Conservation (phyloP, 2,888 invertebrate genomes). For the Argyresthia albistria region DNA sequence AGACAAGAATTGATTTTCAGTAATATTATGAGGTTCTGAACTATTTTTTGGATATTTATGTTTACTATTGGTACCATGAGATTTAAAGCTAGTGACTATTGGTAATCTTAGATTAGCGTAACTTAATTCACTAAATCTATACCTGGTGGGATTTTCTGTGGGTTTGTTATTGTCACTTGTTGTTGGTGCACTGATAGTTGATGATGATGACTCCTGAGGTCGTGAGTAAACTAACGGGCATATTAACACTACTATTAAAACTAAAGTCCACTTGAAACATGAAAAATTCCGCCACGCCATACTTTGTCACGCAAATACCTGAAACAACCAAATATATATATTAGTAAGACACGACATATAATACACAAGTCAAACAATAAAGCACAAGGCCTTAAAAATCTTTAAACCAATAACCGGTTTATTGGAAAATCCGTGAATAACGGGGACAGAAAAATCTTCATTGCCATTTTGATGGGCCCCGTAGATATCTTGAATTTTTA, state of each 20-base stretch:
- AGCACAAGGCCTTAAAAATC: too few species aligned
- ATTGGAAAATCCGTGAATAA: too few species aligned
- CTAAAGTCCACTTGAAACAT: conserved; percentile 56
- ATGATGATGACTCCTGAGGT: conserved; percentile 38
- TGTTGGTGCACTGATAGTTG: conserved; percentile 16
- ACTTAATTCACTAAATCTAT: conserved; percentile 21
- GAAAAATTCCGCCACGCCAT: conserved; percentile 61
- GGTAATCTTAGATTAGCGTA: conserved; percentile 22
- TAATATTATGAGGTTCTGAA: conserved; percentile 2
- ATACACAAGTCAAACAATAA: too few species aligned
- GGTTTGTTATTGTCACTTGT: conserved; percentile 31
- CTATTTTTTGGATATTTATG: conserved; percentile 2
- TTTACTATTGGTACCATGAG: conserved; percentile 2
- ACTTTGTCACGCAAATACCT: conserved; percentile 41
- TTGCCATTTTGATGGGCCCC: too few species aligned
- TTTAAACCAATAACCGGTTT: too few species aligned
- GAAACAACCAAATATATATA: conserved; percentile 40
- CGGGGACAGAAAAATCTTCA: too few species aligned
- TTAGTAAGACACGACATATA: too few species aligned
- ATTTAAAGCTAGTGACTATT: conserved; percentile 22
- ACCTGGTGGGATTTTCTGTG: conserved; percentile 49
- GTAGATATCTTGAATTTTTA: too few species aligned
- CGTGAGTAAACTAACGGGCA: conserved; percentile 43
- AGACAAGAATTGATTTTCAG: background rate
- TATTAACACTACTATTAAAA: conserved; percentile 48